Conservation (phyloP, 2,888 invertebrate species). For the Apodemia zela region DNA sequence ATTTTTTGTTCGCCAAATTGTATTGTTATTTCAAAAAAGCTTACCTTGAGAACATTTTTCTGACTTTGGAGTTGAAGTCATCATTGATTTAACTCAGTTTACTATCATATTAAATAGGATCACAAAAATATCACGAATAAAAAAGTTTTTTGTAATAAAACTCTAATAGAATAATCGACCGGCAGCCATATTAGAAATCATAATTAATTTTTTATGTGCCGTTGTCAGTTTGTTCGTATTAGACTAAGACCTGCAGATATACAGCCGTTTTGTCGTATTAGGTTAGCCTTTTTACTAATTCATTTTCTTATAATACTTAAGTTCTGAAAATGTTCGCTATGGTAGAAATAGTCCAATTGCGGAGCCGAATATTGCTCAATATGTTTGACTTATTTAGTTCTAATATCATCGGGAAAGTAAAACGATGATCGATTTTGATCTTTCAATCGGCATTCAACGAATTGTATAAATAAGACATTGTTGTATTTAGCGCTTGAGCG, state of each 20-base stretch:
- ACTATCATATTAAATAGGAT: constrained; percentile 63
- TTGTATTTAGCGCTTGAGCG: too few species aligned
- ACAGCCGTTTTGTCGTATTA: background rate
- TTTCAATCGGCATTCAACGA: too few species aligned
- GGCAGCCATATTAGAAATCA: constrained; percentile 70
- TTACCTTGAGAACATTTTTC: constrained; percentile 75
- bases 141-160: constrained; percentile 50
- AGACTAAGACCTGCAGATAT: background rate
- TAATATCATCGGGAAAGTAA: too few species aligned
- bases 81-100: constrained; percentile 48
- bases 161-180: constrained; percentile 61
- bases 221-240: background rate
- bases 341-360: too few species aligned
- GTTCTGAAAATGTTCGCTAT: too few species aligned
- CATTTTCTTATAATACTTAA: too few species aligned
- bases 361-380: too few species aligned
- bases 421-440: too few species aligned
- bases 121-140: constrained; percentile 40
- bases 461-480: too few species aligned
- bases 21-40: constrained; percentile 45
- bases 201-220: constrained; percentile 34
- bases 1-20: constrained; percentile 22
- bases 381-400: too few species aligned
- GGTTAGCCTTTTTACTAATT: too few species aligned
- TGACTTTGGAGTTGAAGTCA: constrained; percentile 77